Evolutionary conservation across 2,888 invertebrate species (phyloP), one percentile per base, ranked within the genome.

Genomic region (Carpatolechia fugitivella): DNA sequence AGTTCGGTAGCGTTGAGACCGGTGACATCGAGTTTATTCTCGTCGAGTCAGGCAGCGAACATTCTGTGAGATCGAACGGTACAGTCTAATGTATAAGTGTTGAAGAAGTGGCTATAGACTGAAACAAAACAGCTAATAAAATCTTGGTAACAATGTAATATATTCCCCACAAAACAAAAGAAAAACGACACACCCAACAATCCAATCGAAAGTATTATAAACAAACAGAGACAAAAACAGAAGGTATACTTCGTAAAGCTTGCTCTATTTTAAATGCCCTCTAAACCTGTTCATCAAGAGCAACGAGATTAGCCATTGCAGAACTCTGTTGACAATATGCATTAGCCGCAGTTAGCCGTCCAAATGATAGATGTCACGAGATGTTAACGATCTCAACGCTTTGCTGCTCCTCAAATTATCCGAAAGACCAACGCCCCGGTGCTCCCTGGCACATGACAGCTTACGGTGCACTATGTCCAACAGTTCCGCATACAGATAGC

Each of bases 301-400:
- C 33, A 30, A 52, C 30, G 31, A 52, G 30, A 30, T 52, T 46
- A 54, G 10, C 46, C 52, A 24, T 29, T 44, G 44, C 55, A 55
- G 49, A 55, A 50, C 52, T 13, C 46, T 13, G 38, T 16, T 54
- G 47, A 51, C 54, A 56, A 50, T 54, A 54, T 46, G 51, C 56
- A 56, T 56, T 56, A 56, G 67, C 68, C 33, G n/a, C 33, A 14
- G 38, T 38, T 38, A 14, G 16, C 44, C 46, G 78, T 76, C 80
- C 81, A 82, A 82, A 82, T 75, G 82, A 80, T 82, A 78, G 76
- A 72, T 77, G 75, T 75, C 74, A 72, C 69, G 66, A 70, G 67
- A 50, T 76, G 82, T 78, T 87, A 88, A 89, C 79, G 85, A 87
- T 88, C 90, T 90, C 80, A 83, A 89, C 89, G 90, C 83, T 85